These are phyloP conservation scores for Spermophilus dauricus DNA, from an alignment of 2,113 vertebrate species.

Conservation along the genomic window DNA sequence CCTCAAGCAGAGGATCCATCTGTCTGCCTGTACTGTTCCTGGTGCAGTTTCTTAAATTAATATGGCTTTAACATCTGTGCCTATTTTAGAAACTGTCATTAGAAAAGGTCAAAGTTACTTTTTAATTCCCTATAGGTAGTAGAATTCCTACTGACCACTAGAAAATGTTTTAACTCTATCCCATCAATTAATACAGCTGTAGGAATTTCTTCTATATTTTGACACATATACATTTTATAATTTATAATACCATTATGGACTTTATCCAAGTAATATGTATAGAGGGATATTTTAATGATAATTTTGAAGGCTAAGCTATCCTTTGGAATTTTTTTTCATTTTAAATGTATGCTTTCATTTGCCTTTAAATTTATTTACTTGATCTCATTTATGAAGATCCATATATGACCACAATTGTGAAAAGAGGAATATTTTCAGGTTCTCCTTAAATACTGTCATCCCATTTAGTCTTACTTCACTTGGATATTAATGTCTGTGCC, in stretches of 20 bases:
- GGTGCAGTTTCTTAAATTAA: not conserved
- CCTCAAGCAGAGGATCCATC: not conserved
- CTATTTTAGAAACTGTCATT: not conserved
- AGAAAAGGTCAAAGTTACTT: not conserved
- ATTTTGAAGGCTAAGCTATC: not conserved
- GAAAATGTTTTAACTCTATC: not conserved
- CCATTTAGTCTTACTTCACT: not conserved
- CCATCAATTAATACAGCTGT: not conserved
- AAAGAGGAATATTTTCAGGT: not conserved
- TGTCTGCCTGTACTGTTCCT: not conserved
- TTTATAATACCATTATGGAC: not conserved
- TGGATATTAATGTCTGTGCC: not conserved
- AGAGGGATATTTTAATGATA: not conserved
- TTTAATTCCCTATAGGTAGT: not conserved
- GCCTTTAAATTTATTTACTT: not conserved
- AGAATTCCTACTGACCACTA: not conserved
- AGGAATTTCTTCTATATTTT: not conserved
- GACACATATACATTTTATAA: not conserved
- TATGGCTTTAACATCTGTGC: too few relatives aligned
- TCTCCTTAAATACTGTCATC: not conserved
- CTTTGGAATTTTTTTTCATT: not conserved
- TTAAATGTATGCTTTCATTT: not conserved
- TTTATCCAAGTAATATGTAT: not conserved
- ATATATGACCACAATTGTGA: not conserved
- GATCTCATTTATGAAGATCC: not conserved